Evolutionary conservation across 2,113 vertebrate genomes (phyloP), one percentile per base, ranked within the genome.

Genomic region (Clarias macrocephalus): DNA sequence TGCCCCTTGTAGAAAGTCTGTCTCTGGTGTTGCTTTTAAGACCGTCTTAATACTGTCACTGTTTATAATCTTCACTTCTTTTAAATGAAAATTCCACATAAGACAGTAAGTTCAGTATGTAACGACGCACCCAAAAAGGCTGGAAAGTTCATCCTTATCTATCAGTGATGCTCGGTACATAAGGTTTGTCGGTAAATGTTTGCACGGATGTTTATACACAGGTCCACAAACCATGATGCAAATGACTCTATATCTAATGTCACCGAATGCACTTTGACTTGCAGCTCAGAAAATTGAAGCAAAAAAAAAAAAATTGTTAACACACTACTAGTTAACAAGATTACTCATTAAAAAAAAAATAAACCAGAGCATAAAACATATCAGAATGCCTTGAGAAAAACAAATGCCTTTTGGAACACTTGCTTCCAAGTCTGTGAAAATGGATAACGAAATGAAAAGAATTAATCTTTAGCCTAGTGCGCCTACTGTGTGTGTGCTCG

Each of bases 371-470:
- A 83, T 48, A 73, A 86, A 70, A 28, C 30, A 72, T 42, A 21
- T 72, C 37, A 79, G 7, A 59, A 9, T 81, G 63, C 11, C 11
- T 80, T 5, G 28, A 60, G 79, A 11, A 42, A 21, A 30, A 19
- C 9, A 30, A 18, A 33, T 30, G 48, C 18, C 25, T 37, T 86
- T 8, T 1, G 54, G 13, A 33, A 85, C 2, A 2, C 30, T 60
- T 6, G 70, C 88, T 77, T 84, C 5, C 1, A 66, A 88, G 56
- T 37, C 68, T 52, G 25, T 0, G 62, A 3, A 80, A 86, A 59
- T 1, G 13, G 56, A 33, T 25, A 37, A 90, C 80, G 42, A 85
- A 86, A 90, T 85, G 68, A 88, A 88, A 19, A 88, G 88, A 77
- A 68, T 56, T 80, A 52, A 12, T 72, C 79, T 79, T 66, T 84